These are phyloP conservation scores for Spinibarbus caldwelli DNA, from an alignment of 2,797 vertebrate species.

Conservation along the genomic window DNA sequence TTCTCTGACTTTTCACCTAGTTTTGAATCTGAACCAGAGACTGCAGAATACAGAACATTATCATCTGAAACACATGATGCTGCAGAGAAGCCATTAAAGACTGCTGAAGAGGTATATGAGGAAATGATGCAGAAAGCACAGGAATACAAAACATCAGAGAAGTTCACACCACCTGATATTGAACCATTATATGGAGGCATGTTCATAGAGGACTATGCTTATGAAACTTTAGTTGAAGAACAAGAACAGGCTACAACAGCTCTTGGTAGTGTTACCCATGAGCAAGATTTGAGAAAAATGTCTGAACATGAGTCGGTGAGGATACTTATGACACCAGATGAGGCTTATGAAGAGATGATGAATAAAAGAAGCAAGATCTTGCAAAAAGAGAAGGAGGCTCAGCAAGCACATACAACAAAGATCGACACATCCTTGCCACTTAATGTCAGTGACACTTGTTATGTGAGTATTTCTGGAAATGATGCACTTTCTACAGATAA, in stretches of 20 bases:
- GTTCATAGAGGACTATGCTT: constrained; percentile 98
- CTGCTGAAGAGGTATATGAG: constrained; percentile 93
- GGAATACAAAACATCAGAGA: constrained; percentile 82
- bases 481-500: constrained; percentile 70
- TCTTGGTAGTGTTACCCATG: constrained; percentile 69
- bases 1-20: constrained; percentile 91
- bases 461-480: constrained; percentile 84
- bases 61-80: constrained; percentile 55
- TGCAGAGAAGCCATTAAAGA: constrained; percentile 82
- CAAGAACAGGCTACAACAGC: constrained; percentile 74
- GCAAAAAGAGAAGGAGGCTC: constrained; percentile 81
- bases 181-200: constrained; percentile 96
- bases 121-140: constrained; percentile 91
- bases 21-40: constrained; percentile 90
- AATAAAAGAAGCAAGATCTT: constrained; percentile 83
- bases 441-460: constrained; percentile 79
- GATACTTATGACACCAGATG: constrained; percentile 84
- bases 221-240: constrained; percentile 94
- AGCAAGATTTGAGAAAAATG: constrained; percentile 74
- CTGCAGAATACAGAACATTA: constrained; percentile 60
- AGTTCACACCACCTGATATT: constrained; percentile 88
- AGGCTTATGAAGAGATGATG: constrained; percentile 88
- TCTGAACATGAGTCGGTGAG: constrained; percentile 78
- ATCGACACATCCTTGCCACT: background rate
- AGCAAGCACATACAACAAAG: constrained; percentile 62